A percentile compares a stretch with the other conserved stretches of the same genome.
phyloP scores from a whole-genome alignment of 2,888 invertebrate genomes.

The Tricholauxania praeusta region DNA sequence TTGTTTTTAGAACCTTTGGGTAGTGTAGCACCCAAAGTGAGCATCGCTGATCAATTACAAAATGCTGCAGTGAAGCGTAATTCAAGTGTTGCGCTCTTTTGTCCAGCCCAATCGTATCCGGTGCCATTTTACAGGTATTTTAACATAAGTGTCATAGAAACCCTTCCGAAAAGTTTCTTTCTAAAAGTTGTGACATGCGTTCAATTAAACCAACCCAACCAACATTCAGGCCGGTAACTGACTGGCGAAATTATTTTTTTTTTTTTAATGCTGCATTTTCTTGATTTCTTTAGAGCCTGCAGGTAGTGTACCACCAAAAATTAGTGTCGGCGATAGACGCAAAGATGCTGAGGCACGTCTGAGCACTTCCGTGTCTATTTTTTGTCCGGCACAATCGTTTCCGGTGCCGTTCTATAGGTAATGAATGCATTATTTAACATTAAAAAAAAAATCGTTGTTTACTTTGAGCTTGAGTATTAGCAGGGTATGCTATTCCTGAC shows the following conservation, averaged over 20 bases:
- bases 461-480: not conserved
- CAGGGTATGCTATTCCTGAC: not conserved
- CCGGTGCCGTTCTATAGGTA: slow-evolving; percentile 73
- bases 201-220: slow-evolving; percentile 50
- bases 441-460: not conserved
- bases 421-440: slow-evolving; percentile 48
- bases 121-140: slow-evolving; percentile 73
- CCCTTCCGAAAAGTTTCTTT: slow-evolving; percentile 30
- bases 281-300: slow-evolving; percentile 70
- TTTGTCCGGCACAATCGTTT: slow-evolving; percentile 83
- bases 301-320: slow-evolving; percentile 70
- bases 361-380: slow-evolving; percentile 72
- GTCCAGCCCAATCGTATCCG: slow-evolving; percentile 80
- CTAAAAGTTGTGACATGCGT: slow-evolving; percentile 43
- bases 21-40: slow-evolving; percentile 73
- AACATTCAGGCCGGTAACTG: slow-evolving; percentile 41
- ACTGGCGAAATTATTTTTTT: not conserved
- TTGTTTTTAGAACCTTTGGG: slow-evolving; percentile 66
- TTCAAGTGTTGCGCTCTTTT: slow-evolving; percentile 74
- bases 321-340: slow-evolving; percentile 72
- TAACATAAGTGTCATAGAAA: slow-evolving; percentile 44
- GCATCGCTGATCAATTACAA: slow-evolving; percentile 66
- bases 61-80: slow-evolving; percentile 68
- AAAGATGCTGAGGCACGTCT: slow-evolving; percentile 69
- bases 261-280: slow-evolving; percentile 27